Conservation (phyloP, 2,113 vertebrate genomes). For the Candoia aspera region DNA sequence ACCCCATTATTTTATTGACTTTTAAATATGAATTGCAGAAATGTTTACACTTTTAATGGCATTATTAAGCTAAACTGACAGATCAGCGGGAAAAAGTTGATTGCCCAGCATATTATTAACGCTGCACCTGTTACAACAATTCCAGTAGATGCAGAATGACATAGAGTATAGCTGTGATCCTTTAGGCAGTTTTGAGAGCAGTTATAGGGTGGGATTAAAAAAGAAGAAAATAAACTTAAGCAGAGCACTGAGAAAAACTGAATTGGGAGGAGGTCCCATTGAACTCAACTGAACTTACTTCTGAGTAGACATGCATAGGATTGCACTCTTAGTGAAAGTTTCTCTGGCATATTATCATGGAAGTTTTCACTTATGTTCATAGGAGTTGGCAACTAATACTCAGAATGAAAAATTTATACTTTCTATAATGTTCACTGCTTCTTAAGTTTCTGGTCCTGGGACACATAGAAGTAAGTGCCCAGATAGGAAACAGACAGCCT, state of each 20-base stretch:
- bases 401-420: constrained; percentile 20
- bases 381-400: constrained; percentile 46
- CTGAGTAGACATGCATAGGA: neutral
- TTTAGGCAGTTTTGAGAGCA: constrained; percentile 51
- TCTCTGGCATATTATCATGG: constrained; percentile 44
- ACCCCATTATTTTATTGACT: constrained; percentile 74
- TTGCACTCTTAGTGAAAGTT: constrained; percentile 27
- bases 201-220: constrained; percentile 19
- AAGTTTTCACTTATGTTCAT: constrained; percentile 43
- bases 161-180: constrained; percentile 31
- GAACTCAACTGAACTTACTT: neutral
- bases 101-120: constrained; percentile 62
- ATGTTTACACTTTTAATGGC: constrained; percentile 66
- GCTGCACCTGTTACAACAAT: constrained; percentile 66
- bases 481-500: neutral
- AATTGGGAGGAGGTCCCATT: neutral
- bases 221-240: neutral
- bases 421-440: neutral
- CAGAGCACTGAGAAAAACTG: neutral
- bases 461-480: neutral
- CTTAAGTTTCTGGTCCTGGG: neutral
- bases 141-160: constrained; percentile 37
- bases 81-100: constrained; percentile 65
- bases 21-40: constrained; percentile 69
- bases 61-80: constrained; percentile 68